Evolutionary conservation across 2,113 vertebrate species (phyloP).

Genomic region (Nycticorax nycticorax): DNA sequence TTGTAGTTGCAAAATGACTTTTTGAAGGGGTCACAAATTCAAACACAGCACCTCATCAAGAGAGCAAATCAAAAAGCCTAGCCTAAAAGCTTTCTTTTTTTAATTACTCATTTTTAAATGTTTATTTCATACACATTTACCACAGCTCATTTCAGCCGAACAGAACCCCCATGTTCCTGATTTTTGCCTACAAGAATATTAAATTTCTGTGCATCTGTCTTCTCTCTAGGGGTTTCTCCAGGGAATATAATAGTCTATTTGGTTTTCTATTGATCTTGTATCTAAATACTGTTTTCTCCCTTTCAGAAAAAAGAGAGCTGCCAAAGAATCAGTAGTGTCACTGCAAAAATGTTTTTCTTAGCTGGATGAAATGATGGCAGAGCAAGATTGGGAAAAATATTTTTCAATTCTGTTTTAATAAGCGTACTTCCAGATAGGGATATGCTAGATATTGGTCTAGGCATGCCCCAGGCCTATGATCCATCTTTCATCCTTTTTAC

Average conservation of each 20-base stretch:
- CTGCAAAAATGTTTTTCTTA: conserved; percentile 56
- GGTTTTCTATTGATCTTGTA: conserved; percentile 63
- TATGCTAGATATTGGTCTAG: conserved; percentile 33
- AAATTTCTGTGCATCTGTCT: conserved; percentile 51
- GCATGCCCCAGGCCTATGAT: conserved; percentile 65
- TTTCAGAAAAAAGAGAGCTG: conserved; percentile 38
- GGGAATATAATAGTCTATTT: conserved; percentile 62
- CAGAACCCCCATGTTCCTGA: conserved; percentile 35
- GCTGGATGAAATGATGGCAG: conserved; percentile 35
- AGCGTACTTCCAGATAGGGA: conserved; percentile 50
- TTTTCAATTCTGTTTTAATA: conserved; percentile 67
- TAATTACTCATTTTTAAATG: conserved; percentile 16
- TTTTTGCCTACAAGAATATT: conserved; percentile 62
- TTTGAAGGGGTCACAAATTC: conserved; percentile 27
- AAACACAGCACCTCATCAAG: conserved; percentile 22
- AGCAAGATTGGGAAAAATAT: conserved; percentile 43
- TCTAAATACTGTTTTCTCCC: conserved; percentile 57
- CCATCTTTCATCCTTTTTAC: conserved; percentile 69
- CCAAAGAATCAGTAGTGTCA: conserved; percentile 58
- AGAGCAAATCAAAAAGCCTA: neutral
- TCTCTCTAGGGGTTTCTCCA: conserved; percentile 18
- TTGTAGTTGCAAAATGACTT: neutral
- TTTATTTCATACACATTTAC: conserved; percentile 32
- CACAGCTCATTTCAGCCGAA: conserved; percentile 43
- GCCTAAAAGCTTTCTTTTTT: neutral